Evolutionary conservation across 1,140 invertebrate genomes (phyloP).

Genomic region (Zaprionus ghesquierei): DNA sequence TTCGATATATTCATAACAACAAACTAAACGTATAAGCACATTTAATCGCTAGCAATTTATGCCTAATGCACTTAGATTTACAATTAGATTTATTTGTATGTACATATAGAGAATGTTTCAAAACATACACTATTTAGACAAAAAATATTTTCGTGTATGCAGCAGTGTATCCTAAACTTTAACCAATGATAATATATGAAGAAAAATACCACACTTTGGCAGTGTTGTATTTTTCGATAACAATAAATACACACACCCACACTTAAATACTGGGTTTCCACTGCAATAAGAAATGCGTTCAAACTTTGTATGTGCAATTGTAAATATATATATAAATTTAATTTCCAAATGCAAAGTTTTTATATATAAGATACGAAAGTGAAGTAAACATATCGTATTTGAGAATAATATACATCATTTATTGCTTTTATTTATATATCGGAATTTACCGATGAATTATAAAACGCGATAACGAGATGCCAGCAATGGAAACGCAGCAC

Average conservation of each 20-base stretch:
- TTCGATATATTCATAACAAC: conserved; percentile 81
- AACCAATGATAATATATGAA: conserved; percentile 57
- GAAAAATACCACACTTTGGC: conserved; percentile 52
- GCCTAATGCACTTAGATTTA: conserved; percentile 41
- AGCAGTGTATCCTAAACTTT: conserved; percentile 59
- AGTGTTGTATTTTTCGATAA: conserved; percentile 58
- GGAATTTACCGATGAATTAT: neutral
- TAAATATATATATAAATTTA: neutral
- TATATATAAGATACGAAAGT: neutral
- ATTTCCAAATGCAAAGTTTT: neutral
- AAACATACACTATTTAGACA: conserved; percentile 63
- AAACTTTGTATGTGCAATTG: neutral
- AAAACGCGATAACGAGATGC: neutral
- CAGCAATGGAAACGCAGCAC: neutral
- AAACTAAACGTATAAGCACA: conserved; percentile 51
- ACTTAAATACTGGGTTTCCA: conserved; percentile 31
- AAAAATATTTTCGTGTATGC: conserved; percentile 66
- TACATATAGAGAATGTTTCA: conserved; percentile 63
- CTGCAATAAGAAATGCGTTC: neutral
- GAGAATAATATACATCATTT: neutral
- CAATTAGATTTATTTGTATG: conserved; percentile 37
- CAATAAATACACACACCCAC: conserved; percentile 51
- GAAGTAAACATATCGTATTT: neutral
- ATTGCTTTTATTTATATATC: neutral
- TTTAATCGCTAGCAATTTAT: conserved; percentile 38